These are phyloP conservation scores for Drosophila sechellia DNA, from an alignment of 1,140 invertebrate genomes.

Conservation along the genomic window DNA sequence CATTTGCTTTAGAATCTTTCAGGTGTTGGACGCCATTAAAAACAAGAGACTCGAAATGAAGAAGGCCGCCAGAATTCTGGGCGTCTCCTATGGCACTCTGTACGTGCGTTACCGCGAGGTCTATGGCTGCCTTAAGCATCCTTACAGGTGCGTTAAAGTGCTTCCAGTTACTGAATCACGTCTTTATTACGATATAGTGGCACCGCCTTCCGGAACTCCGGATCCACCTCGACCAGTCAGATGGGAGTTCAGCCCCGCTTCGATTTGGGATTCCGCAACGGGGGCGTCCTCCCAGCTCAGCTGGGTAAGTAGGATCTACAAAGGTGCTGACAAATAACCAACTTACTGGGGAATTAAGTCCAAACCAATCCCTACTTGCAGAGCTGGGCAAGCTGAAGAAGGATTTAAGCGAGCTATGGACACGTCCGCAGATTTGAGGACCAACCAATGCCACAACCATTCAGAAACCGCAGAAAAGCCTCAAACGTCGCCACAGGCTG, in stretches of 20 bases:
- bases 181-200: slow-evolving; percentile 40
- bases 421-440: slow-evolving; percentile 79
- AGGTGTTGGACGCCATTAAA: slow-evolving; percentile 93
- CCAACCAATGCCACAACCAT: slow-evolving; percentile 23
- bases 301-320: slow-evolving; percentile 50
- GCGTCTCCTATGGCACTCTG: slow-evolving; percentile 94
- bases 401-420: slow-evolving; percentile 78
- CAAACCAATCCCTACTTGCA: slow-evolving; percentile 27
- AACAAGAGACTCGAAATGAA: slow-evolving; percentile 97
- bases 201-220: slow-evolving; percentile 72
- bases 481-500: slow-evolving; percentile 53
- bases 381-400: slow-evolving; percentile 80
- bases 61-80: slow-evolving; percentile 93
- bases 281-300: slow-evolving; percentile 56
- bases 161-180: no score
- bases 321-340: not conserved
- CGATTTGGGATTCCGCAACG: slow-evolving; percentile 71
- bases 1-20: no score
- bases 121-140: slow-evolving; percentile 92
- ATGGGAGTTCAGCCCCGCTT: slow-evolving; percentile 70
- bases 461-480: slow-evolving; percentile 50
- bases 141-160: slow-evolving; percentile 64
- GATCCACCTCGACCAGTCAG: slow-evolving; percentile 48
- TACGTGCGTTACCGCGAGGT: slow-evolving; percentile 94
- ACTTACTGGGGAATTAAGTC: slow-evolving; percentile 14